These are phyloP conservation scores for Charadrius vociferus DNA, from an alignment of 2,113 vertebrate species.

Conservation along the genomic window DNA sequence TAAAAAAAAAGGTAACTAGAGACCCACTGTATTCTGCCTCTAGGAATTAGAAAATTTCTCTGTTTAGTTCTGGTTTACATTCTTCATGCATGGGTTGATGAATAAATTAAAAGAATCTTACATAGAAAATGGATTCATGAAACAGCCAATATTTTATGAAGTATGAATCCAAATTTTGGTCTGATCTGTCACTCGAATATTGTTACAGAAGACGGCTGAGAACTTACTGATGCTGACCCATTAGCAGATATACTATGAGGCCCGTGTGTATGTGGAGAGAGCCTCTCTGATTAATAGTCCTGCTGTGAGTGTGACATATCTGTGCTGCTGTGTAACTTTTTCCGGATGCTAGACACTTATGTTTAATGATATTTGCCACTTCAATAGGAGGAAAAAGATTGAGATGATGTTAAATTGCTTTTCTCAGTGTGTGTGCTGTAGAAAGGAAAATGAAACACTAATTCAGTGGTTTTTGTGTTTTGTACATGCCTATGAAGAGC, in stretches of 20 bases:
- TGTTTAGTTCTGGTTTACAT: not conserved
- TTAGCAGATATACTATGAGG: not conserved
- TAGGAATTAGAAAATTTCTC: not conserved
- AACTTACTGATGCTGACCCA: not conserved
- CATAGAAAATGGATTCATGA: not conserved
- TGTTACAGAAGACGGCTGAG: not conserved
- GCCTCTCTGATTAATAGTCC: not conserved
- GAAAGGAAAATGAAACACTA: not conserved
- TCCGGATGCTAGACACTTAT: not conserved
- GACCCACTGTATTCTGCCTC: not conserved
- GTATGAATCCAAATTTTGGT: not conserved
- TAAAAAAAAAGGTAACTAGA: not conserved
- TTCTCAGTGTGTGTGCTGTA: not conserved
- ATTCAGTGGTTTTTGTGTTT: not conserved
- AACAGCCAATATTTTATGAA: not conserved
- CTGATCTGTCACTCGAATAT: not conserved
- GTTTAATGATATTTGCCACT: conserved; percentile 29
- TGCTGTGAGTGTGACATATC: not conserved
- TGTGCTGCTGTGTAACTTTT: conserved; percentile 24
- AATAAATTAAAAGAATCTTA: not conserved
- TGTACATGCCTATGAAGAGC: rapidly evolving
- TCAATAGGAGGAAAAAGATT: not conserved
- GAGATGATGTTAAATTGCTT: not conserved
- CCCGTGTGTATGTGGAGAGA: not conserved
- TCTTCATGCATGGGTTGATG: not conserved